Evolutionary conservation across 2,797 vertebrate species (phyloP).

Genomic region (Erethizon dorsatum): DNA sequence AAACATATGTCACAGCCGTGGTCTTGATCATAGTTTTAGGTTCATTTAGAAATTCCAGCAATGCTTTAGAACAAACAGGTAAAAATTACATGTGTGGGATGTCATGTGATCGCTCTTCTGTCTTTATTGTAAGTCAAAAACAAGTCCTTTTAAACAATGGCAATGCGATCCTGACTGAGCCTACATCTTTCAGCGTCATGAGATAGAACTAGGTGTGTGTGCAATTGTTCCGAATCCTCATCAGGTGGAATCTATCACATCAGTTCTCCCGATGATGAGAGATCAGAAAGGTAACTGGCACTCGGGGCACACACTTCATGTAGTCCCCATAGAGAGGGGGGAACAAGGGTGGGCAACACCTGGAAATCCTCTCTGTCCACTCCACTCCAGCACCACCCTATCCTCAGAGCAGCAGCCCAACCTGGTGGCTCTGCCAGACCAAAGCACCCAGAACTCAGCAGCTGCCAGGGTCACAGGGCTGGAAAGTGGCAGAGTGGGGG

Average conservation of each 20-base stretch:
- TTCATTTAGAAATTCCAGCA: conserved; percentile 18
- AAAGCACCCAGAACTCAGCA: neutral
- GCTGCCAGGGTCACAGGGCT: neutral
- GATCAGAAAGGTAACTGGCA: neutral
- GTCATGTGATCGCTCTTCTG: neutral
- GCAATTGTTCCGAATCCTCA: neutral
- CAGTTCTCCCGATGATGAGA: neutral
- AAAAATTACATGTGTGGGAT: neutral
- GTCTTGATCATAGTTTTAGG: neutral
- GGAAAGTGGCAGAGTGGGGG: neutral
- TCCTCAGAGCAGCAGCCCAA: neutral
- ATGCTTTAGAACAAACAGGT: neutral
- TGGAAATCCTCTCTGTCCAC: neutral
- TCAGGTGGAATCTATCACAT: neutral
- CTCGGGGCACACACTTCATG: neutral
- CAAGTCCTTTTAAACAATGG: neutral
- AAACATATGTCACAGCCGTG: neutral
- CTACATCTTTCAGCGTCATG: neutral
- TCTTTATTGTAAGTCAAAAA: neutral
- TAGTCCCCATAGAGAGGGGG: neutral
- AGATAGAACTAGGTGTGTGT: neutral
- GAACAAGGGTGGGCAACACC: neutral
- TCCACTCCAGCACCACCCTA: accelerated
- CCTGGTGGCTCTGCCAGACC: neutral
- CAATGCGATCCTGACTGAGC: neutral